These are phyloP conservation scores for Capreolus pygargus DNA, from an alignment of 2,113 vertebrate genomes.

Conservation along the genomic window DNA sequence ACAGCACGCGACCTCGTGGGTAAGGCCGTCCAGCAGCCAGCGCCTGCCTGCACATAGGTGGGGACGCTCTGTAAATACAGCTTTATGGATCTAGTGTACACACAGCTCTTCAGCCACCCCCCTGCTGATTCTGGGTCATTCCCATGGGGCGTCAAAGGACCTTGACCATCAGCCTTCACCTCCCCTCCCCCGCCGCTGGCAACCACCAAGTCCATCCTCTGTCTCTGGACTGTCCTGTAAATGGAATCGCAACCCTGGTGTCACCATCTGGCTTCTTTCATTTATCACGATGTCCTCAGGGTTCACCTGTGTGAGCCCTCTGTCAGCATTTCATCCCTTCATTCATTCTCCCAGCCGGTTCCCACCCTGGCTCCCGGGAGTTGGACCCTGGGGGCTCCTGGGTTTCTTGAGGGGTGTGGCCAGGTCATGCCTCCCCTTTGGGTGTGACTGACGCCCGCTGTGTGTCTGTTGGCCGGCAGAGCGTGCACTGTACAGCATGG, in stretches of 20 bases:
- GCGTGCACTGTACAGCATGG: slow-evolving; percentile 93
- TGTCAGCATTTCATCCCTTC: background rate
- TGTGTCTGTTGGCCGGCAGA: slow-evolving; percentile 81
- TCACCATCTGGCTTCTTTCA: background rate
- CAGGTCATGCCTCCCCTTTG: background rate
- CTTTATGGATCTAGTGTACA: background rate
- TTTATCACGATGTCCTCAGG: accelerated
- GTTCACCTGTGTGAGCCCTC: background rate
- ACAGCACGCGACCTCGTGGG: slow-evolving; percentile 97
- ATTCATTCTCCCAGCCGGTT: too few relatives aligned
- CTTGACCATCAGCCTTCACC: accelerated
- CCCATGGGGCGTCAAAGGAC: background rate
- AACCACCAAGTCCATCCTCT: accelerated
- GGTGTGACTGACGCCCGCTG: background rate
- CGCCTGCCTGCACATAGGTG: background rate
- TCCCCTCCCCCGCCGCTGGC: background rate
- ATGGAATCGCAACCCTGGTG: accelerated
- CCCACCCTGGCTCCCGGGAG: background rate
- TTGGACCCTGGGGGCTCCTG: background rate
- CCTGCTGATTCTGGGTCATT: background rate
- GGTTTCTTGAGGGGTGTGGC: background rate
- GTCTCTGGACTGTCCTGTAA: background rate
- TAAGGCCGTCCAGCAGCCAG: slow-evolving; percentile 68
- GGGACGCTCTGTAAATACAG: too few relatives aligned
- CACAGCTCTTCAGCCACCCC: accelerated